Conservation (phyloP, 2,888 invertebrate species). For the Stenolophus ochropezus region DNA sequence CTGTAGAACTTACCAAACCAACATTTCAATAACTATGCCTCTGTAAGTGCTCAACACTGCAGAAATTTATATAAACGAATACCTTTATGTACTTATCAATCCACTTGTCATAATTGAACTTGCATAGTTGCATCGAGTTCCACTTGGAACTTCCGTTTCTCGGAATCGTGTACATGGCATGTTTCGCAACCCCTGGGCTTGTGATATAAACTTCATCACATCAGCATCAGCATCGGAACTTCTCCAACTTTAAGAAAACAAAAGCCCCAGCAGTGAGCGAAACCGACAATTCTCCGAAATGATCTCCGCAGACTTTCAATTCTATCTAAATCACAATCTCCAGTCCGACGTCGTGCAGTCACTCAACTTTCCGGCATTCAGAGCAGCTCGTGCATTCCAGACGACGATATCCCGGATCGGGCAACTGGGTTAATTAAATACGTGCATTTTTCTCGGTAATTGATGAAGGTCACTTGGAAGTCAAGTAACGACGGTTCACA, state of each 20-base stretch:
- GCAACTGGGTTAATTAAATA: slow-evolving; percentile 10
- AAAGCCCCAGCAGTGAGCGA: slow-evolving; percentile 31
- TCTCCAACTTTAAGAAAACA: slow-evolving; percentile 41
- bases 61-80: too few species aligned
- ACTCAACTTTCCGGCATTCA: slow-evolving; percentile 17
- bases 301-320: slow-evolving; percentile 28
- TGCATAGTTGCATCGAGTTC: not conserved
- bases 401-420: not conserved
- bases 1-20: too few species aligned
- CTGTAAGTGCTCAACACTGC: too few species aligned
- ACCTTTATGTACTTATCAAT: not conserved
- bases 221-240: slow-evolving; percentile 26
- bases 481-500: too few species aligned
- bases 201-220: slow-evolving; percentile 5
- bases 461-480: not conserved
- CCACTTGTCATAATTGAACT: not conserved
- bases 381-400: slow-evolving; percentile 11
- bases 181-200: slow-evolving; percentile 11
- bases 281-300: slow-evolving; percentile 27
- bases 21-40: too few species aligned
- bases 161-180: not conserved
- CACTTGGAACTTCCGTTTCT: not conserved
- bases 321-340: slow-evolving; percentile 34
- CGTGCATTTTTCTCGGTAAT: slow-evolving; percentile 9
- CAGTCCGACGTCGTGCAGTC: slow-evolving; percentile 13